These are phyloP conservation scores for Taeniopygia guttata DNA, from an alignment of 2,797 vertebrate species.

Conservation along the genomic window DNA sequence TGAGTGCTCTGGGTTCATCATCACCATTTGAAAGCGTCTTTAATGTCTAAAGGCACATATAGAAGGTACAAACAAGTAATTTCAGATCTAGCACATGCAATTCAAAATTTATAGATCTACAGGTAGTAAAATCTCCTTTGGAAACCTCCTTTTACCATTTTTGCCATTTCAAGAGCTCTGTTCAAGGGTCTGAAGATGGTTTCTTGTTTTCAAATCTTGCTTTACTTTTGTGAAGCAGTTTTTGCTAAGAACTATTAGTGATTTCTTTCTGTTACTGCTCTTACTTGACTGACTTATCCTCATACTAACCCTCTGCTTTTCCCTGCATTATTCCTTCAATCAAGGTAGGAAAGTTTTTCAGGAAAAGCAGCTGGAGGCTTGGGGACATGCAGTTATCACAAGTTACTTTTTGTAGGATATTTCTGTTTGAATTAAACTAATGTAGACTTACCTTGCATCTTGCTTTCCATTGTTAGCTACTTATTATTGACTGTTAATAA, in stretches of 20 bases:
- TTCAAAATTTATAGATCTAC: background rate
- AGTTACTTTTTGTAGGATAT: background rate
- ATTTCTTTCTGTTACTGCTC: background rate
- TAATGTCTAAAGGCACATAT: background rate
- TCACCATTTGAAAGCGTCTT: background rate
- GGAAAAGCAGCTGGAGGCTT: background rate
- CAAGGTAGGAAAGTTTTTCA: background rate
- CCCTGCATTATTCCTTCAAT: background rate
- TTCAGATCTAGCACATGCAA: background rate
- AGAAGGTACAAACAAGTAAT: background rate
- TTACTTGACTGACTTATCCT: background rate
- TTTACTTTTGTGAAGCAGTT: background rate
- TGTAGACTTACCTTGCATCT: background rate
- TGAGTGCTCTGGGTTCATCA: background rate
- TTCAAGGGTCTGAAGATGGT: background rate
- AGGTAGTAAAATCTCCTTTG: background rate
- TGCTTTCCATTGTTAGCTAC: background rate
- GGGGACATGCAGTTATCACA: rapidly evolving
- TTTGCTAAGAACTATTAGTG: background rate
- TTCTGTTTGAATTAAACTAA: background rate
- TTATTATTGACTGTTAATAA: background rate
- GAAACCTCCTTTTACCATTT: background rate
- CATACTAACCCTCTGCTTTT: background rate
- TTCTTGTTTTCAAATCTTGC: background rate
- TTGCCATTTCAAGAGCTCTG: background rate